Evolutionary conservation across 2,113 vertebrate species (phyloP).

Genomic region (Grammomys dolichurus): DNA sequence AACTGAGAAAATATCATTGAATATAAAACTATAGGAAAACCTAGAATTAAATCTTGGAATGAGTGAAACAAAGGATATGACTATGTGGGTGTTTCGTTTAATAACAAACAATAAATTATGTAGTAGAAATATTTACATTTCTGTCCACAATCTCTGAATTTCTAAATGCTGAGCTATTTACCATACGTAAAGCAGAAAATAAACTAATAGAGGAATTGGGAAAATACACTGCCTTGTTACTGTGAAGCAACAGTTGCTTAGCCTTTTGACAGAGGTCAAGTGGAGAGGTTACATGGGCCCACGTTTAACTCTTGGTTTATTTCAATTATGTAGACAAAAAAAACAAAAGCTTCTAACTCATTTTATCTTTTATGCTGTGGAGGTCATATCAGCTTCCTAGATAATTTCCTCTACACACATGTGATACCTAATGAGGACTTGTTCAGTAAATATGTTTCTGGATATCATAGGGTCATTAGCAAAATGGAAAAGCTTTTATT

Average conservation of each 20-base stretch:
- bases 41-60: constrained; percentile 1
- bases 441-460: neutral
- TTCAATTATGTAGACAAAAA: neutral
- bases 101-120: neutral
- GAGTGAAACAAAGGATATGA: neutral
- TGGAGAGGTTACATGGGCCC: neutral
- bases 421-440: neutral
- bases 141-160: neutral
- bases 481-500: neutral
- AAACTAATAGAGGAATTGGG: neutral
- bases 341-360: neutral
- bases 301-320: neutral
- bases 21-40: neutral
- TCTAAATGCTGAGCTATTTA: neutral
- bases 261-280: neutral
- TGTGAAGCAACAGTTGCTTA: neutral
- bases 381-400: neutral
- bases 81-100: neutral
- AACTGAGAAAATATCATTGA: neutral
- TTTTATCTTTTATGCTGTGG: neutral
- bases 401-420: neutral
- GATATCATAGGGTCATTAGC: neutral
- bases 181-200: neutral
- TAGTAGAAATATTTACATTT: neutral
- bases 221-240: neutral